Conservation (phyloP, 2,797 vertebrate species). For the Bovichtus variegatus region DNA sequence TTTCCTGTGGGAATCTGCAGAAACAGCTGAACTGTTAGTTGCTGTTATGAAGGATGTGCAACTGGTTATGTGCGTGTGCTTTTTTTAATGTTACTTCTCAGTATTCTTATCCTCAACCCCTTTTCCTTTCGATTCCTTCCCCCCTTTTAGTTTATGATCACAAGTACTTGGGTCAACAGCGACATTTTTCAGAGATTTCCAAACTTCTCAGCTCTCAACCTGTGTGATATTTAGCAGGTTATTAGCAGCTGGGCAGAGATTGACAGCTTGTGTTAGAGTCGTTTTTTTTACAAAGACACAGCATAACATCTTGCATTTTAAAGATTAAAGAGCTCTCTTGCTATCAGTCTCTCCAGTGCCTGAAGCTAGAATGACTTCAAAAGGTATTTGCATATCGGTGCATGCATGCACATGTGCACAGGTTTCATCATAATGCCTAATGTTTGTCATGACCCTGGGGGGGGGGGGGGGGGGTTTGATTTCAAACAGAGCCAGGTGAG, state of each 20-base stretch:
- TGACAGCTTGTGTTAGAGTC: conserved; percentile 4
- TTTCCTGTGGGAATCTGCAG: neutral
- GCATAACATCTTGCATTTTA: conserved; percentile 49
- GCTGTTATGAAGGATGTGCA: neutral
- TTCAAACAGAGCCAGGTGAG: conserved; percentile 66
- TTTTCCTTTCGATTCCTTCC: neutral
- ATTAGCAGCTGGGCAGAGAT: conserved; percentile 17
- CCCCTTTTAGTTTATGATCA: neutral
- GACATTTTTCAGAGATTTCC: neutral
- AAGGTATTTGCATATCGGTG: conserved; percentile 51
- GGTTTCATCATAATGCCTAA: conserved; percentile 56
- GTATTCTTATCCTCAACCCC: neutral
- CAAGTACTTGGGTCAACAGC: neutral
- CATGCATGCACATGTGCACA: conserved; percentile 26
- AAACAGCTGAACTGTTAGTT: neutral
- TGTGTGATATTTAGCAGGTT: conserved; percentile 26
- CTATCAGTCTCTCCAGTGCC: conserved; percentile 48
- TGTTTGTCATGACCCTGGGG: conserved; percentile 54
- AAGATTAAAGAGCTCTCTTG: conserved; percentile 60
- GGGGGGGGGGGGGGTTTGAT: conserved; percentile 43
- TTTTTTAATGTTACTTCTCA: neutral
- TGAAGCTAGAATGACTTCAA: conserved; percentile 50
- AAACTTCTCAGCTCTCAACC: neutral
- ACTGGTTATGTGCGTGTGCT: neutral
- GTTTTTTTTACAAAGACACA: conserved; percentile 27